Evolutionary conservation across 2,113 vertebrate genomes (phyloP).

Genomic region (Coptodon bakossiorum): DNA sequence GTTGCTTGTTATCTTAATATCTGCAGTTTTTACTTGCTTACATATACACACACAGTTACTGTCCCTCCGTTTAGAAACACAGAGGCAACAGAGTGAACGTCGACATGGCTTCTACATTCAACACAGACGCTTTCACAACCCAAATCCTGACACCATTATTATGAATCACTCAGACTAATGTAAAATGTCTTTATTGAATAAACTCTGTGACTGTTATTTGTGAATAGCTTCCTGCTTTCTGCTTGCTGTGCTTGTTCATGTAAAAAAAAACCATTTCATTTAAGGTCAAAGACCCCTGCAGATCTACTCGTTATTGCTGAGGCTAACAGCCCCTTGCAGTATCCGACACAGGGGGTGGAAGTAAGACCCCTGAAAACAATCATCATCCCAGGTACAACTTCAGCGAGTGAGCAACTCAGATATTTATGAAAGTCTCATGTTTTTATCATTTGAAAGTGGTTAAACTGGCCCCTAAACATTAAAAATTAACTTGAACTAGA

Average conservation of each 20-base stretch:
- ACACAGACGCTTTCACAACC: not conserved
- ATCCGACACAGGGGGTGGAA: constrained; percentile 84
- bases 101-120: not conserved
- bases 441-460: not conserved
- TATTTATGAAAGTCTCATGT: not conserved
- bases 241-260: not conserved
- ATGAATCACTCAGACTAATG: not conserved
- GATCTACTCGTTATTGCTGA: constrained; percentile 80
- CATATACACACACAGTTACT: not conserved
- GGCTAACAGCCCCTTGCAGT: constrained; percentile 86
- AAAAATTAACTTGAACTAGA: not conserved
- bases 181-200: not conserved
- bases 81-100: not conserved
- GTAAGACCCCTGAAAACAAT: constrained; percentile 82
- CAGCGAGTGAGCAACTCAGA: not conserved
- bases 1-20: not conserved
- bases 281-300: constrained; percentile 73
- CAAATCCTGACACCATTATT: not conserved
- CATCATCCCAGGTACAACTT: constrained; percentile 79
- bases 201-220: not conserved
- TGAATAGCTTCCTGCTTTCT: not conserved
- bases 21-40: not conserved
- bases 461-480: not conserved
- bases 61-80: not conserved
- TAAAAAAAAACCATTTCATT: not conserved